A percentile compares a stretch with the other conserved stretches of the same genome.
phyloP scores from a whole-genome alignment of 2,797 vertebrate genomes.

The Lerista edwardsae region DNA sequence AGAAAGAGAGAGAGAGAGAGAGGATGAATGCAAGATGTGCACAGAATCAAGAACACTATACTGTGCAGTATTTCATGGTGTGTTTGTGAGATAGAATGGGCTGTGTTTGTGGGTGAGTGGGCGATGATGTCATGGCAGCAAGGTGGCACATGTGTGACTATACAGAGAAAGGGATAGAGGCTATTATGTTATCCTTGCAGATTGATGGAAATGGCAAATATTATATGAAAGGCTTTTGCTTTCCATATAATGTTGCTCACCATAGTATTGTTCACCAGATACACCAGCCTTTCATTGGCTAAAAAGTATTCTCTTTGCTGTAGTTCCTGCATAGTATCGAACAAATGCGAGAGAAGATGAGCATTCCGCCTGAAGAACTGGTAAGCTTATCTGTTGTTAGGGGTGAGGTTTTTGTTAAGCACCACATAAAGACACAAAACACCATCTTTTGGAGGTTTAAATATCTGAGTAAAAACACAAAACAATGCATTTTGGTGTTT shows the following conservation, averaged over 20 bases:
- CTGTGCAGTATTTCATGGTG: too few species aligned
- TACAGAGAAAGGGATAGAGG: background rate
- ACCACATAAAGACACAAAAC: too few species aligned
- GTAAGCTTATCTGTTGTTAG: conserved; percentile 69
- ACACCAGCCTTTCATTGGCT: background rate
- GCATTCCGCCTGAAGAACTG: conserved; percentile 90
- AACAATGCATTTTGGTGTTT: too few species aligned
- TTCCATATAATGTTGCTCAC: background rate
- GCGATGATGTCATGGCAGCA: background rate
- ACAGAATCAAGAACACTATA: too few species aligned
- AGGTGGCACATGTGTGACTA: background rate
- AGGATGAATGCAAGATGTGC: background rate
- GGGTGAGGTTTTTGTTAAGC: too few species aligned
- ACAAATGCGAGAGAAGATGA: conserved; percentile 83
- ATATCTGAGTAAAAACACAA: too few species aligned
- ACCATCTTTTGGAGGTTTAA: too few species aligned
- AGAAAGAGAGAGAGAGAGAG: background rate
- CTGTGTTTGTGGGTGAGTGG: background rate
- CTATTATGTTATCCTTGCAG: background rate
- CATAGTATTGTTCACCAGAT: background rate
- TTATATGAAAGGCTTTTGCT: background rate
- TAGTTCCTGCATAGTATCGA: conserved; percentile 89
- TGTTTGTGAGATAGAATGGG: background rate
- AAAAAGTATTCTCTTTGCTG: conserved; percentile 36
- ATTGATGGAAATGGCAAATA: background rate